phyloP scores from a whole-genome alignment of 2,888 invertebrate species.

The Xestia rhomboidea region DNA sequence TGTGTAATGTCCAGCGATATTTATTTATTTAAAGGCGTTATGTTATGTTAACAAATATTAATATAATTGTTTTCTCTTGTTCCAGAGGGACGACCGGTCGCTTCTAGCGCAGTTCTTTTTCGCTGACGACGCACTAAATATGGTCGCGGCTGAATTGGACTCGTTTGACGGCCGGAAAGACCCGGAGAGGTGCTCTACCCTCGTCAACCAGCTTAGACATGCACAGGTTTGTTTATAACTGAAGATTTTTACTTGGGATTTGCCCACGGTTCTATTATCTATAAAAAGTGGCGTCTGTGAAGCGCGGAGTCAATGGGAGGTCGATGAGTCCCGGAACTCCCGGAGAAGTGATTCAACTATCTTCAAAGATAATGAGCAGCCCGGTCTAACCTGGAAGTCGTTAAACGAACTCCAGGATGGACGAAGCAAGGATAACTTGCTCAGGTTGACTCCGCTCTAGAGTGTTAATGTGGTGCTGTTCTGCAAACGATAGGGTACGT shows the following conservation, averaged over 20 bases:
- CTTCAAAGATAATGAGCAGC: neutral
- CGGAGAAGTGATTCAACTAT: neutral
- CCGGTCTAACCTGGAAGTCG: neutral
- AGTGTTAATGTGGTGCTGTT: neutral
- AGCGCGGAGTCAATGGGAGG: neutral
- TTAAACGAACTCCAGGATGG: neutral
- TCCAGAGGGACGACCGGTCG: slow-evolving; percentile 97
- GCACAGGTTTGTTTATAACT: slow-evolving; percentile 92
- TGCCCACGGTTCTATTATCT: neutral
- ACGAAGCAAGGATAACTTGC: neutral
- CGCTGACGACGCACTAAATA: slow-evolving; percentile 98
- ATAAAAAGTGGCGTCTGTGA: neutral
- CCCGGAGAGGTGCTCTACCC: slow-evolving; percentile 98
- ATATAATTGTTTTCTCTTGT: slow-evolving; percentile 69
- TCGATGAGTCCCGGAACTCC: neutral
- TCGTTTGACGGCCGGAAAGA: slow-evolving; percentile 99
- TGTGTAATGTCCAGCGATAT: too few species aligned
- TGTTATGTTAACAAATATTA: too few species aligned
- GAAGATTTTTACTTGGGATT: neutral
- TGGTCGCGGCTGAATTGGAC: slow-evolving; percentile 98
- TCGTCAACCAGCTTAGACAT: slow-evolving; percentile 98
- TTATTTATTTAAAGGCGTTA: too few species aligned
- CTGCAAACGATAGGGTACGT: neutral
- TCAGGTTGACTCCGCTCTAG: neutral
- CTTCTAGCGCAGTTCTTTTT: slow-evolving; percentile 99